Percentiles rank a stretch among this genome's conserved stretches.
These are phyloP conservation scores for Anastatus disparis DNA, from an alignment of 1,140 invertebrate genomes.

Conservation along the genomic window DNA sequence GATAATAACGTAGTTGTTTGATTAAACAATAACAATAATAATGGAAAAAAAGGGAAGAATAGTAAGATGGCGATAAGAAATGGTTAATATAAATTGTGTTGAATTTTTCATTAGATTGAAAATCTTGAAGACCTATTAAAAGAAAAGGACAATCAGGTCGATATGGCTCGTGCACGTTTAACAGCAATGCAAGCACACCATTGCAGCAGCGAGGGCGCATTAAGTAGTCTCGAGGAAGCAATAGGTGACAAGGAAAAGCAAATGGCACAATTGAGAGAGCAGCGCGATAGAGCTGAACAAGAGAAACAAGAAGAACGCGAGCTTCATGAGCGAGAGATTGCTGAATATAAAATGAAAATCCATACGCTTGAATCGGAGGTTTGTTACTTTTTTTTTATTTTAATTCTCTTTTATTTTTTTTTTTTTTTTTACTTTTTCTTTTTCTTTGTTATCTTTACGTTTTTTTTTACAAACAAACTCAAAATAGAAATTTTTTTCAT, in stretches of 20 bases:
- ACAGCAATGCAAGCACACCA: constrained; percentile 93
- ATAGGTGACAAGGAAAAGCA: constrained; percentile 97
- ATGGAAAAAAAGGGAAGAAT: too few relatives aligned
- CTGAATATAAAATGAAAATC: constrained; percentile 95
- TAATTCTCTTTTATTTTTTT: too few relatives aligned
- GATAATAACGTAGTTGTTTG: too few relatives aligned
- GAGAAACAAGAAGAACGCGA: constrained; percentile 96
- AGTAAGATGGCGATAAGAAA: too few relatives aligned
- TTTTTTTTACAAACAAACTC: too few relatives aligned
- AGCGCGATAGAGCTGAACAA: constrained; percentile 94
- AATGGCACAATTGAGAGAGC: constrained; percentile 90
- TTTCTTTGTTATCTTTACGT: too few relatives aligned
- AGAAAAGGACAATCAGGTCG: constrained; percentile 98
- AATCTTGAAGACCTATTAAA: constrained; percentile 96
- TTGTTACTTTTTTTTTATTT: constrained; percentile 1
- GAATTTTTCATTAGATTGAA: constrained; percentile 87
- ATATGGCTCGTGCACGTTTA: constrained; percentile 89
- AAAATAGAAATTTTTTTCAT: too few relatives aligned
- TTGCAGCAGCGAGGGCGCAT: constrained; percentile 89
- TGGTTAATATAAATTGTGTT: too few relatives aligned
- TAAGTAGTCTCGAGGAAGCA: constrained; percentile 93
- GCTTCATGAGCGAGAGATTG: constrained; percentile 90
- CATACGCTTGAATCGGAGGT: constrained; percentile 89
- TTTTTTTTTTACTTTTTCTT: neutral
- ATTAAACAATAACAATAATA: too few relatives aligned